Evolutionary conservation across 1,140 invertebrate species (phyloP).

Genomic region (Eufriesea mexicana): DNA sequence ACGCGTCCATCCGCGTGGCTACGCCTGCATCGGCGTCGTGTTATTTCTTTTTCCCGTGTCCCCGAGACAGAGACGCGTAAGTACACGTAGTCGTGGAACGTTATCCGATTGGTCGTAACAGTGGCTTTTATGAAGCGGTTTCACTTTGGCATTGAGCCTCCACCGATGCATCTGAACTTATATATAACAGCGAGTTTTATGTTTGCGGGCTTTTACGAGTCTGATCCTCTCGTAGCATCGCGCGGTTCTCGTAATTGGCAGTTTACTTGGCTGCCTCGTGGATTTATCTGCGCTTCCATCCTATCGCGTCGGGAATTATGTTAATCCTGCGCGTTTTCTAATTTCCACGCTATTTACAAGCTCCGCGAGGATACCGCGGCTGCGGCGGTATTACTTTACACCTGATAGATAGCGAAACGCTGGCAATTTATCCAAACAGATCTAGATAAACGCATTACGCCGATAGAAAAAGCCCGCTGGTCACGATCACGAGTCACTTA

Average conservation of each 20-base stretch:
- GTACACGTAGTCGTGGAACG: too few relatives aligned
- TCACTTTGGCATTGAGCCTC: background rate
- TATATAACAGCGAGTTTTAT: too few relatives aligned
- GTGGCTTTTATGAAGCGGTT: background rate
- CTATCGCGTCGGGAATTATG: too few relatives aligned
- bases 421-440: too few relatives aligned
- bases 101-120: slow-evolving; percentile 2
- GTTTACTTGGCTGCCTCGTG: background rate
- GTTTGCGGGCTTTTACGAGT: background rate
- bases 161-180: background rate
- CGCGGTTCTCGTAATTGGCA: background rate
- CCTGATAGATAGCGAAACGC: too few relatives aligned
- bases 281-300: too few relatives aligned
- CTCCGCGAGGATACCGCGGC: too few relatives aligned
- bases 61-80: background rate
- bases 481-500: background rate
- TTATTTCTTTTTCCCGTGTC: background rate
- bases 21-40: background rate
- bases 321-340: too few relatives aligned
- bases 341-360: too few relatives aligned
- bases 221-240: background rate
- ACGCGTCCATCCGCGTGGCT: background rate
- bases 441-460: too few relatives aligned
- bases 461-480: background rate
- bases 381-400: too few relatives aligned